phyloP scores from a whole-genome alignment of 2,113 vertebrate genomes.

The Mellivora capensis region DNA sequence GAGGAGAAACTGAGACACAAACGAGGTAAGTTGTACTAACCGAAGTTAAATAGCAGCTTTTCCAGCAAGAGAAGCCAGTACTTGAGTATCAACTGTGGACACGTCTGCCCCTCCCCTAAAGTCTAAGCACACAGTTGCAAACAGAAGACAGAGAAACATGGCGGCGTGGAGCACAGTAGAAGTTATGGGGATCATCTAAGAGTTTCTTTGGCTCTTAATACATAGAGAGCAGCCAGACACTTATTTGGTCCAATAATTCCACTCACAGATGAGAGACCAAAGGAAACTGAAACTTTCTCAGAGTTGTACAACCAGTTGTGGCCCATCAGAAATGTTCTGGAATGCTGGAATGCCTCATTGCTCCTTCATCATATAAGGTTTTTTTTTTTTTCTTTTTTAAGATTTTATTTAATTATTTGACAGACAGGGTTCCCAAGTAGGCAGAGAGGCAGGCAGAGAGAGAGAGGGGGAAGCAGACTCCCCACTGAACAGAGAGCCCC shows the following conservation, averaged over 20 bases:
- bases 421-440: too few relatives aligned
- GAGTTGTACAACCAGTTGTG: background rate
- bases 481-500: too few relatives aligned
- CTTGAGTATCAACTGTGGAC: background rate
- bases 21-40: background rate
- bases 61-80: background rate
- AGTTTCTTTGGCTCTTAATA: background rate
- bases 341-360: background rate
- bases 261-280: background rate
- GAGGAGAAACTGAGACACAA: background rate
- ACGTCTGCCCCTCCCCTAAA: background rate
- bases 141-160: background rate
- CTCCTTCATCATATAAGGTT: background rate
- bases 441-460: too few relatives aligned
- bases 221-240: background rate
- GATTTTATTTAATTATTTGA: too few relatives aligned
- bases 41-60: background rate
- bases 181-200: background rate
- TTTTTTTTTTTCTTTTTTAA: background rate
- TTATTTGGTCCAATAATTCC: background rate
- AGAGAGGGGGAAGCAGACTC: too few relatives aligned
- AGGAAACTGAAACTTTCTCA: background rate
- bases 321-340: background rate
- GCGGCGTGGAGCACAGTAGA: fast-evolving
- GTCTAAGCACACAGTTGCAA: background rate